Conservation (phyloP, 2,113 vertebrate genomes). For the Eolophus roseicapilla region DNA sequence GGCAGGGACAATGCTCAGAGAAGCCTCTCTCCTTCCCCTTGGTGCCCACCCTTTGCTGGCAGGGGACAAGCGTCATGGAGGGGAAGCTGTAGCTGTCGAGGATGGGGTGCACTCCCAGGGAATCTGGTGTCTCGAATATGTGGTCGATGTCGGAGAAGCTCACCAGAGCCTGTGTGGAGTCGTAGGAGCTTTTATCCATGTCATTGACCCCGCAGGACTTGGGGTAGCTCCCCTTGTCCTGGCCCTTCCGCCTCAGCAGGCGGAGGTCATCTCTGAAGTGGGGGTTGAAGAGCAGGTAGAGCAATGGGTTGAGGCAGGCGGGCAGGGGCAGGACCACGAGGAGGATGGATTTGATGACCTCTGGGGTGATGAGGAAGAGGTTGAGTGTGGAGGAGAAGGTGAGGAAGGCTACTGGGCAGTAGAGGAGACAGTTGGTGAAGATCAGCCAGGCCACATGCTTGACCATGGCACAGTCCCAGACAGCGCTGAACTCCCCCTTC, state of each 20-base stretch:
- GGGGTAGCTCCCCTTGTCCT: conserved; percentile 65
- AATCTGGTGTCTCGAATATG: conserved; percentile 69
- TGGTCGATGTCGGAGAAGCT: conserved; percentile 80
- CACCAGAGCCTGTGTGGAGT: conserved; percentile 86
- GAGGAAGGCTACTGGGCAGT: conserved; percentile 92
- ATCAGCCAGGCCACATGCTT: conserved; percentile 95
- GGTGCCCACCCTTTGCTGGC: conserved; percentile 74
- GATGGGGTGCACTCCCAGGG: conserved; percentile 46
- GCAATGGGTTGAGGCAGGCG: conserved; percentile 90
- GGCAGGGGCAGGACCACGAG: conserved; percentile 91
- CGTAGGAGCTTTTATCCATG: conserved; percentile 90
- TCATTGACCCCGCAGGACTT: conserved; percentile 74
- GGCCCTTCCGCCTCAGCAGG: conserved; percentile 72
- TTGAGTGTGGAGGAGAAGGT: conserved; percentile 89
- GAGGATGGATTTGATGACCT: conserved; percentile 88
- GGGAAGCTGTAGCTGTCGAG: conserved; percentile 69
- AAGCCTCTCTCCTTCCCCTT: conserved; percentile 66
- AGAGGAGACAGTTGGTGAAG: conserved; percentile 91
- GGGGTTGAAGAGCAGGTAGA: conserved; percentile 90
- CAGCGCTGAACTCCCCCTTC: conserved; percentile 82
- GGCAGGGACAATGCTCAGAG: conserved; percentile 59
- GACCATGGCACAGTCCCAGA: conserved; percentile 93
- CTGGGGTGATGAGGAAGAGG: conserved; percentile 86
- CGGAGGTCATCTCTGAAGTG: conserved; percentile 85
- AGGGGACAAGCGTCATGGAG: conserved; percentile 79